phyloP scores from a whole-genome alignment of 2,113 vertebrate genomes.

The Odocoileus virginianus region DNA sequence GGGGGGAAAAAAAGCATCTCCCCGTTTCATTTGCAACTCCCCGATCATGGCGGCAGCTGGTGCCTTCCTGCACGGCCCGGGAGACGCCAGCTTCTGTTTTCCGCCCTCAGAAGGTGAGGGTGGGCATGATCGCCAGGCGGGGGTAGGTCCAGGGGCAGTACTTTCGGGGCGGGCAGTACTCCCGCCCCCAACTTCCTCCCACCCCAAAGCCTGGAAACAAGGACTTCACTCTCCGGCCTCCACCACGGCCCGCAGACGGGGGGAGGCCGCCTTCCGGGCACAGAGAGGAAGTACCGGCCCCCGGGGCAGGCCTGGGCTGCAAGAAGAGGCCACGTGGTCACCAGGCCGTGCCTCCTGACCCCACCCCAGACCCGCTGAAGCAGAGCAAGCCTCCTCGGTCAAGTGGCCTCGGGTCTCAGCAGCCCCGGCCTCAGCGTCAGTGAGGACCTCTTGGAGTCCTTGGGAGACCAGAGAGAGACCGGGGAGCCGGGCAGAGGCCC shows the following conservation, averaged over 20 bases:
- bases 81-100: neutral
- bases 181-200: conserved; percentile 35
- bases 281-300: conserved; percentile 53
- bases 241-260: neutral
- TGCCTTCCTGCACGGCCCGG: accelerated
- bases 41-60: accelerated
- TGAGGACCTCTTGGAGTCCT: neutral
- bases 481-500: neutral
- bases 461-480: neutral
- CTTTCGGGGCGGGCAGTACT: neutral
- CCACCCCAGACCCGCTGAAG: neutral
- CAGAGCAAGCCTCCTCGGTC: neutral
- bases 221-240: conserved; percentile 55
- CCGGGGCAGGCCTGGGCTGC: neutral
- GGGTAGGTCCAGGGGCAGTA: neutral
- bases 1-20: neutral
- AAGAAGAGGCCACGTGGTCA: conserved; percentile 57
- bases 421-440: neutral
- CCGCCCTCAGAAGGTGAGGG: neutral
- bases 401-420: neutral
- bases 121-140: neutral
- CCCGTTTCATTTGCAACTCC: no score
- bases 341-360: neutral
- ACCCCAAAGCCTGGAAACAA: conserved; percentile 17
- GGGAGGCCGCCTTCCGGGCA: conserved; percentile 37